Conservation (phyloP, 2,888 invertebrate species). For the Noctuana brunneofusca region DNA sequence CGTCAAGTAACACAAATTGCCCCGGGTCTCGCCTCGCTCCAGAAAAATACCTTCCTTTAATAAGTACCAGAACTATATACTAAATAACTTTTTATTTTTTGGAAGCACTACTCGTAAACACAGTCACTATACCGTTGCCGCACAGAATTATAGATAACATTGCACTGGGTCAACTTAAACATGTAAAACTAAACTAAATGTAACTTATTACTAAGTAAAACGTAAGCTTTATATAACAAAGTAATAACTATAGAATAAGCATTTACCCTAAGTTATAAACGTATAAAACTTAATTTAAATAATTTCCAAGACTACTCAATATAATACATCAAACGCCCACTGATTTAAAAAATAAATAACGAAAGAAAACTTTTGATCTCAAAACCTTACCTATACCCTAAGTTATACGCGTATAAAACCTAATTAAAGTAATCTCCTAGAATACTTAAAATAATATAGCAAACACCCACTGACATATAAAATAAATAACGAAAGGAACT, state of each 20-base stretch:
- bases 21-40: conserved; percentile 50
- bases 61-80: conserved; percentile 50
- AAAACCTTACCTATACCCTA: too few relatives aligned
- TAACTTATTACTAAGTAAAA: too few relatives aligned
- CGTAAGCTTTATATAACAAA: too few relatives aligned
- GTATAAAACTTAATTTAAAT: neutral
- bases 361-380: too few relatives aligned
- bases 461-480: neutral
- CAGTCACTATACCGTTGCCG: too few relatives aligned
- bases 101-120: conserved; percentile 39
- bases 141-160: neutral
- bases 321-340: neutral
- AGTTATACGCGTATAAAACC: too few relatives aligned
- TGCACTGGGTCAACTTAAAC: neutral
- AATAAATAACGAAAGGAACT: neutral
- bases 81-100: too few relatives aligned
- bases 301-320: neutral
- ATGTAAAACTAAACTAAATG: neutral
- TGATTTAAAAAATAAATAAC: too few relatives aligned
- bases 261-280: too few relatives aligned
- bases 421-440: neutral
- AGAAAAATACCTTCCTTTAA: conserved; percentile 68
- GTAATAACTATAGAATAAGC: too few relatives aligned
- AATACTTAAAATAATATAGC: neutral
- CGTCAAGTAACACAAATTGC: conserved; percentile 67